phyloP scores from a whole-genome alignment of 2,888 invertebrate genomes.

The Disparrhopalites patrizii region DNA sequence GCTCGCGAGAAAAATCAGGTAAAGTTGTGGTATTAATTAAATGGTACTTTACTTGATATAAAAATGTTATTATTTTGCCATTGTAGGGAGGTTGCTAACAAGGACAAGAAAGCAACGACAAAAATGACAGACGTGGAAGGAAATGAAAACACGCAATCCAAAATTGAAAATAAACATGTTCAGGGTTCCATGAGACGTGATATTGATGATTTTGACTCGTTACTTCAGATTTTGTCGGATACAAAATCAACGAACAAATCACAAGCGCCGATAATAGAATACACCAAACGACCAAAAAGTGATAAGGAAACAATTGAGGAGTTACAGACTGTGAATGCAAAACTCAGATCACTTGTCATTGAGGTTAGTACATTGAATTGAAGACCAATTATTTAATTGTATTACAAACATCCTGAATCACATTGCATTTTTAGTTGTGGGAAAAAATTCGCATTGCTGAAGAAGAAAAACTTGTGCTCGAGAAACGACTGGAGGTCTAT shows the following conservation, averaged over 20 bases:
- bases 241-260: neutral
- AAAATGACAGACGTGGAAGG: neutral
- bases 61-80: neutral
- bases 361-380: conserved; percentile 24
- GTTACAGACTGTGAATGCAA: conserved; percentile 42
- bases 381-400: neutral
- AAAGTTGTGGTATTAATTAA: no score
- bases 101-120: neutral
- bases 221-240: conserved; percentile 37
- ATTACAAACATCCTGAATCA: neutral
- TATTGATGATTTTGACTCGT: conserved; percentile 46
- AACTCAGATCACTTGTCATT: conserved; percentile 41
- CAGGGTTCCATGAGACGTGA: conserved; percentile 18
- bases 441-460: conserved; percentile 3
- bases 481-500: conserved; percentile 10
- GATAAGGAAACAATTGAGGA: conserved; percentile 45
- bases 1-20: conserved; percentile 12
- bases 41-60: neutral
- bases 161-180: no score
- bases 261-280: neutral
- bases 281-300: conserved; percentile 38
- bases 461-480: conserved; percentile 12
- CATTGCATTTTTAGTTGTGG: conserved; percentile 9
- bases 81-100: conserved; percentile 1
- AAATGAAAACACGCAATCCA: no score